Evolutionary conservation across 2,888 invertebrate genomes (phyloP).

Genomic region (Opisthograptis luteolata): DNA sequence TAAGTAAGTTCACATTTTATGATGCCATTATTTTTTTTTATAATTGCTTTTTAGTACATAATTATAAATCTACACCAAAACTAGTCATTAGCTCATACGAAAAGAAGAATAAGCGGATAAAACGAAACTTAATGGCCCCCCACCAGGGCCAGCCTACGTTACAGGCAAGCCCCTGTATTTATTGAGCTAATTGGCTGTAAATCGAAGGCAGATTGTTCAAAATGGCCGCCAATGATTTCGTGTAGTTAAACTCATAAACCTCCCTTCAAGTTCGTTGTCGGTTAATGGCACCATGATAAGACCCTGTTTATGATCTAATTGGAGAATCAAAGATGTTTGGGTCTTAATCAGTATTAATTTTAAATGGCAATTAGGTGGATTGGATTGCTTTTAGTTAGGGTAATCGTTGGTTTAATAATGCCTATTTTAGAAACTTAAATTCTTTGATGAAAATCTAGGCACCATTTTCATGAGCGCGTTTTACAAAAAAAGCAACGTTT

Average conservation of each 20-base stretch:
- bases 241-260: conserved; percentile 82
- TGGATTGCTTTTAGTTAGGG: conserved; percentile 26
- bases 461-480: no score
- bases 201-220: conserved; percentile 72
- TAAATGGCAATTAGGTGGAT: conserved; percentile 69
- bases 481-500: no score
- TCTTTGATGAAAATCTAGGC: no score
- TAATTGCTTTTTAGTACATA: no score
- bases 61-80: no score
- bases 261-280: conserved; percentile 71
- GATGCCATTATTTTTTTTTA: no score
- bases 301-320: conserved; percentile 75
- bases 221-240: conserved; percentile 77
- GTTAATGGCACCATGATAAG: conserved; percentile 79
- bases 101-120: not conserved
- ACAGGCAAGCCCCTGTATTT: conserved; percentile 69
- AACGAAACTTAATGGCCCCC: conserved; percentile 47
- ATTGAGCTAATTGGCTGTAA: conserved; percentile 81
- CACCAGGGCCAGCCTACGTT: conserved; percentile 47
- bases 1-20: no score
- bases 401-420: conserved; percentile 16
- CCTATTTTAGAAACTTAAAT: not conserved
- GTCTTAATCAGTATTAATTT: conserved; percentile 74
- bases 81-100: no score
- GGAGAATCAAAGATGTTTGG: conserved; percentile 66